These are phyloP conservation scores for Brachionus sp. DNA, from an alignment of 1,140 invertebrate species.

Conservation along the genomic window DNA sequence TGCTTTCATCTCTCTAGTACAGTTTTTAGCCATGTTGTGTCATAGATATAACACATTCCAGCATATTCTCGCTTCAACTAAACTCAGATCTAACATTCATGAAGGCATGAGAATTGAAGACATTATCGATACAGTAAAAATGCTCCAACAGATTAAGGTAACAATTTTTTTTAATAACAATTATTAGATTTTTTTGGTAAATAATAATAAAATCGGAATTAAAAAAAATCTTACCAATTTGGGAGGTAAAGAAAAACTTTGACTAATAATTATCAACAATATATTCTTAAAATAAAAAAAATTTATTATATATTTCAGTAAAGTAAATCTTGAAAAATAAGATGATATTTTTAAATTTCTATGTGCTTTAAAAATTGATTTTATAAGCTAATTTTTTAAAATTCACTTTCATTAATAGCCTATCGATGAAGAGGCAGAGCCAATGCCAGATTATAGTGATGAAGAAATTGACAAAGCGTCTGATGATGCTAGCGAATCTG, in stretches of 20 bases:
- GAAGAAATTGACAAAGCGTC: conserved; percentile 43
- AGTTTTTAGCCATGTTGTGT: conserved; percentile 96
- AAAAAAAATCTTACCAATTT: no score
- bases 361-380: no score
- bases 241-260: no score
- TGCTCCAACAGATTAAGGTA: conserved; percentile 48
- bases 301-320: no score
- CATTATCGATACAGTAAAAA: conserved; percentile 49
- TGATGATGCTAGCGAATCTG: conserved; percentile 36
- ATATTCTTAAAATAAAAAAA: no score
- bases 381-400: neutral
- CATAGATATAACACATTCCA: conserved; percentile 96
- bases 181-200: no score
- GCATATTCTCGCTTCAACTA: conserved; percentile 94
- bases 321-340: no score
- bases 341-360: no score
- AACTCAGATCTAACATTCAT: conserved; percentile 69
- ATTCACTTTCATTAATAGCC: conserved; percentile 14
- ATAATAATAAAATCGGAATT: no score
- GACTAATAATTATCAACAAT: no score
- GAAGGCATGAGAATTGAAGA: conserved; percentile 47
- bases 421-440: conserved; percentile 45
- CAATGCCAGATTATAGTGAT: conserved; percentile 46
- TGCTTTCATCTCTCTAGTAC: conserved; percentile 87
- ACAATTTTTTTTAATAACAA: no score